A percentile compares a stretch with the other conserved stretches of the same genome.
Conservation (phyloP, 2,113 vertebrate species). For the Microtus richardsoni region DNA sequence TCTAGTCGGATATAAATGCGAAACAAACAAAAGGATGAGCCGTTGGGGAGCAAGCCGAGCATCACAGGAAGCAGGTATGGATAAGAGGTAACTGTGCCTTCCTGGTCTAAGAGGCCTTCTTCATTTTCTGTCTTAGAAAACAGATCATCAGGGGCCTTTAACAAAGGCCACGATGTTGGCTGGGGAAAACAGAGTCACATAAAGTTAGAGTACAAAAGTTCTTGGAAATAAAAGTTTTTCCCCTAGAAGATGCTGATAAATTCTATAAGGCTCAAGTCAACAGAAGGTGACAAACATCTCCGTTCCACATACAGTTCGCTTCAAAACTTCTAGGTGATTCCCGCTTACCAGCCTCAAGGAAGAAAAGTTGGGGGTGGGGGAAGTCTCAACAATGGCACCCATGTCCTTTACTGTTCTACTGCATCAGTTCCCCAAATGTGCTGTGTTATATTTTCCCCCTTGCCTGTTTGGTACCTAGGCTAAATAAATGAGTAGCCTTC, state of each 20-base stretch:
- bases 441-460: background rate
- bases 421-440: background rate
- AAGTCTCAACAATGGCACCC: background rate
- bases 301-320: slow-evolving; percentile 26
- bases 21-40: background rate
- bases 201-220: slow-evolving; percentile 21
- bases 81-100: too few relatives aligned
- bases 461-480: background rate
- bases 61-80: background rate
- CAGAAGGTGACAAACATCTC: background rate
- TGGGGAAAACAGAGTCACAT: background rate
- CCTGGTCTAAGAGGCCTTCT: background rate
- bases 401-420: background rate
- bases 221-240: slow-evolving; percentile 1
- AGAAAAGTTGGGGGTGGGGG: background rate
- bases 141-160: background rate
- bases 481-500: background rate
- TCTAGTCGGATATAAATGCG: background rate
- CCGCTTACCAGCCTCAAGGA: background rate
- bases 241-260: background rate
- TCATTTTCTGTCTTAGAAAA: background rate
- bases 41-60: background rate
- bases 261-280: background rate
- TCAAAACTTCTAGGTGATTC: slow-evolving; percentile 2
- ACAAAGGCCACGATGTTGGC: background rate